A percentile compares a stretch with the other conserved stretches of the same genome.
Evolutionary conservation across 2,888 invertebrate species (phyloP).

Genomic region (Syritta pipiens): DNA sequence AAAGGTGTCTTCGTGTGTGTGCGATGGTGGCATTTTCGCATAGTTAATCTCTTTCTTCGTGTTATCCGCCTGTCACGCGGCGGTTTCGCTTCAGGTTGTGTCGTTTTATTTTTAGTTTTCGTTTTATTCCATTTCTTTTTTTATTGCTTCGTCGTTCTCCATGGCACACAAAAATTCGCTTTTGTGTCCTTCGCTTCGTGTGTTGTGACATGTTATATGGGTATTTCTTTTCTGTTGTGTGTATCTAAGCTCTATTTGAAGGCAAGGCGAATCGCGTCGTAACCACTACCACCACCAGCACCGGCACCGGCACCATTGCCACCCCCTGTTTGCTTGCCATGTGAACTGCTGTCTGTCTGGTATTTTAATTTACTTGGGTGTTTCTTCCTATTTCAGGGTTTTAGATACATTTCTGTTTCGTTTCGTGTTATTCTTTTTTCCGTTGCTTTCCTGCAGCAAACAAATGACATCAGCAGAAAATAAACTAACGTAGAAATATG

Average conservation of each 20-base stretch:
- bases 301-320: not conserved
- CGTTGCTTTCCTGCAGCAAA: conserved; percentile 17
- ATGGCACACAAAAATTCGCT: conserved; percentile 33
- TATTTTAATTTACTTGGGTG: conserved; percentile 58
- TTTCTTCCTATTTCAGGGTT: conserved; percentile 48
- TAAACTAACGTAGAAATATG: conserved; percentile 50
- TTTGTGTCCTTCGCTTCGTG: conserved; percentile 19
- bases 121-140: conserved; percentile 16
- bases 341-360: conserved; percentile 48
- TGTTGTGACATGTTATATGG: conserved; percentile 41
- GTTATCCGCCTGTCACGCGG: conserved; percentile 45
- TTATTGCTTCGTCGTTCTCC: conserved; percentile 23
- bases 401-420: conserved; percentile 29
- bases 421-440: not conserved
- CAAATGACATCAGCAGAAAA: conserved; percentile 58
- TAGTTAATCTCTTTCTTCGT: conserved; percentile 44
- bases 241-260: conserved; percentile 38
- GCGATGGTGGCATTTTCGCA: conserved; percentile 2
- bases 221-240: conserved; percentile 15
- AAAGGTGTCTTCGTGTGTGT: not conserved
- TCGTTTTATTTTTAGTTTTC: conserved; percentile 22
- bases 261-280: conserved; percentile 17
- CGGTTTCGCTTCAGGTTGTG: conserved; percentile 33
- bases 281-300: not conserved
- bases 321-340: conserved; percentile 6